Evolutionary conservation across 1,140 invertebrate genomes (phyloP).

Genomic region (Apis mellifera): DNA sequence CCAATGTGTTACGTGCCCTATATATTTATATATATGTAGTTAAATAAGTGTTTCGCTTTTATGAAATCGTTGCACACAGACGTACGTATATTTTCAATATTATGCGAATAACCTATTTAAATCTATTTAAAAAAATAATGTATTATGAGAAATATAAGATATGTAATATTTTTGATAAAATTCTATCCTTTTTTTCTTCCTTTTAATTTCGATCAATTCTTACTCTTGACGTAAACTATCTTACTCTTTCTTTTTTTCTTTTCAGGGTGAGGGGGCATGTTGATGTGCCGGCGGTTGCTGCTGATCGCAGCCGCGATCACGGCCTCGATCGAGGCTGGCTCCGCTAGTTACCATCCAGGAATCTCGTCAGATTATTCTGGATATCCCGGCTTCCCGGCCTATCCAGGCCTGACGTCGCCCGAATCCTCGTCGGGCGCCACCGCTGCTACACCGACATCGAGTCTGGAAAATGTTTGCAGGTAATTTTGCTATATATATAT

Average conservation of each 20-base stretch:
- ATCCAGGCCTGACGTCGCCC: slow-evolving; percentile 64
- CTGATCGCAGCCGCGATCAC: slow-evolving; percentile 79
- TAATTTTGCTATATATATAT: neutral
- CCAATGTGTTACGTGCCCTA: slow-evolving; percentile 12
- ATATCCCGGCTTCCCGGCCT: slow-evolving; percentile 58
- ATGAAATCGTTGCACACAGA: neutral
- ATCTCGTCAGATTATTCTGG: slow-evolving; percentile 64
- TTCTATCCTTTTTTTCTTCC: neutral
- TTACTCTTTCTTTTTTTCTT: neutral
- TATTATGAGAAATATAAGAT: neutral
- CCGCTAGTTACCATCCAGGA: slow-evolving; percentile 71
- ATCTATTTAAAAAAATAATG: too few species aligned
- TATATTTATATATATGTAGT: neutral
- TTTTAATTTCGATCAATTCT: neutral
- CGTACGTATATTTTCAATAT: too few species aligned
- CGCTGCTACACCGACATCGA: slow-evolving; percentile 51
- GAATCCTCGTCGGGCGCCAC: slow-evolving; percentile 50
- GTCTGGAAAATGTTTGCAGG: slow-evolving; percentile 47
- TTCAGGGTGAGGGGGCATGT: slow-evolving; percentile 76
- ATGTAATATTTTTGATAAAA: neutral
- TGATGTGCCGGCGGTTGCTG: slow-evolving; percentile 78
- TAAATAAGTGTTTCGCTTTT: slow-evolving; percentile 41
- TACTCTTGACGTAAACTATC: too few species aligned
- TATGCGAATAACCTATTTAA: too few species aligned
- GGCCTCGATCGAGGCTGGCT: slow-evolving; percentile 72